Base-by-base conservation (phyloP, 2,797 vertebrate species). In the Poeciliopsis infans region DNA sequence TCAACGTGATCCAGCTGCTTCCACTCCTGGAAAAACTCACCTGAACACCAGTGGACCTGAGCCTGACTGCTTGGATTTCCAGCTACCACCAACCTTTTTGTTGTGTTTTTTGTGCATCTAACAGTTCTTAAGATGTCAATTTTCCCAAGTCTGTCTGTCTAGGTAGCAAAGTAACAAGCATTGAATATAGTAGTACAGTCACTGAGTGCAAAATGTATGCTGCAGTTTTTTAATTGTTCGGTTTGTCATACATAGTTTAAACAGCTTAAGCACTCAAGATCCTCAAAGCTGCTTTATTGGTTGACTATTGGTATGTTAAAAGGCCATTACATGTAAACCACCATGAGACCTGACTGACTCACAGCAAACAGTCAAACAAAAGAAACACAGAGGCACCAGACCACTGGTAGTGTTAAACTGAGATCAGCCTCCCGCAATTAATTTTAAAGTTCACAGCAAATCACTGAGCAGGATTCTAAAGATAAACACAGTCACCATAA, bases 251-350 rank as follows among this genome's bases (percentile, higher is more conserved):
- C 33, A 74, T 2, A 8, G 25, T 84, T 82, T 68, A 15, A 83
- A 66, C 46, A 43, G 36, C 72, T 78, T 23, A 53, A 79, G 75
- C 68, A 81, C 66, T 76, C 6, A 39, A 75, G 77, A 78, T 43
- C 33, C 76, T 85, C 20, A n/a, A 31, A 69, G 69, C 70, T 75
- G 53, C 68, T 79, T 86, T 25, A 79, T 85, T 72, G 75, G 72
- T 72, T 83, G 75, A 80, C 46, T 83, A 6, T 82, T 77, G 80
- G 75, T 57, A 80, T 80, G 83, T 87, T 83, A 71, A 2, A 86
- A 85, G 73, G 75, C 76, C 28, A 82, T 31, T 8, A 46, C 59
- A 53, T 31, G 53, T 43, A 75, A 36, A 84, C 45, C 83, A 75
- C 71, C 51, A 64, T 53, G 74, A 36, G 33, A 33, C 33, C 36